Evolutionary conservation across 2,797 vertebrate species (phyloP).

Genomic region (Hozukius guyotensis): DNA sequence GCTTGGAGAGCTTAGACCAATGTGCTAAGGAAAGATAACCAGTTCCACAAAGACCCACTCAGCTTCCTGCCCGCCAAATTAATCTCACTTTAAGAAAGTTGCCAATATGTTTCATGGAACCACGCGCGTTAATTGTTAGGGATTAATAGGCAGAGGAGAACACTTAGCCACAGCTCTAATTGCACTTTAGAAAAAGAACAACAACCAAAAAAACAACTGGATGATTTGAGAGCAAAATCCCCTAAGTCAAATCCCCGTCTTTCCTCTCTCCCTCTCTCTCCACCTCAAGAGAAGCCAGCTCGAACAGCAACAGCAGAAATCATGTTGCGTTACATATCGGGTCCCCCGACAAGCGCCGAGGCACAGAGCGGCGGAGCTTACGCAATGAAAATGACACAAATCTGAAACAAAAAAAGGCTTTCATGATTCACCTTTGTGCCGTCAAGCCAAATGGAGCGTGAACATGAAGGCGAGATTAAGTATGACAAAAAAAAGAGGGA

Average conservation of each 20-base stretch:
- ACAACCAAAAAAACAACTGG: constrained; percentile 23
- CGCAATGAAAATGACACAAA: constrained; percentile 71
- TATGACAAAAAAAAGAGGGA: constrained; percentile 9
- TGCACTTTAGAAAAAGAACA: constrained; percentile 47
- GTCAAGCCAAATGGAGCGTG: constrained; percentile 59
- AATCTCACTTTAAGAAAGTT: constrained; percentile 81
- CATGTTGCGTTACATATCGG: constrained; percentile 45
- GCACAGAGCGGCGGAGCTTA: constrained; percentile 53
- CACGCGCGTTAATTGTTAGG: constrained; percentile 73
- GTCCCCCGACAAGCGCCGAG: constrained; percentile 33
- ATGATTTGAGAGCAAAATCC: constrained; percentile 58
- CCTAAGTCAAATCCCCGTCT: constrained; percentile 48
- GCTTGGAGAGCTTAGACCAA: constrained; percentile 72
- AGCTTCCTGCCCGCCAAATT: constrained; percentile 70
- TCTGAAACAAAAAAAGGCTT: constrained; percentile 72
- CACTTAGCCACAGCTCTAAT: constrained; percentile 71
- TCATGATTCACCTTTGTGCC: constrained; percentile 71
- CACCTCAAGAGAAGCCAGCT: constrained; percentile 44
- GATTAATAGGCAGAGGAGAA: constrained; percentile 74
- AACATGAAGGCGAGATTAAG: constrained; percentile 72
- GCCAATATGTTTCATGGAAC: constrained; percentile 72
- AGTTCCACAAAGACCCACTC: constrained; percentile 72
- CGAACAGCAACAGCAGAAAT: constrained; percentile 48
- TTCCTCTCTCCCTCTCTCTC: constrained; percentile 10
- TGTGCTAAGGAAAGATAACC: constrained; percentile 81